Base-by-base conservation (phyloP, 2,113 vertebrate genomes). In the Rhombomys opimus region DNA sequence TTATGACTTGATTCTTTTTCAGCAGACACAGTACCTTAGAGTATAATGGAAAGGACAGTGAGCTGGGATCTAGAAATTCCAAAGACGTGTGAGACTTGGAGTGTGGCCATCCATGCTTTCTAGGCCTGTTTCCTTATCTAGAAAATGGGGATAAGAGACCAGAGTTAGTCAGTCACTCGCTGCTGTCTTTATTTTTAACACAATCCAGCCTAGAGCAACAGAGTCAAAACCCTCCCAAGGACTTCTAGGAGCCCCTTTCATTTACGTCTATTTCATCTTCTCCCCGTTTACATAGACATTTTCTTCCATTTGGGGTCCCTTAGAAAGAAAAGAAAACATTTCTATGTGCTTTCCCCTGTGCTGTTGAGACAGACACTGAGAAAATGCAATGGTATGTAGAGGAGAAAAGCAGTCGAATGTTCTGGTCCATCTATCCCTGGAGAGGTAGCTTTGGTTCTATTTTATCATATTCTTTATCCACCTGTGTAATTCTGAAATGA, bases 381-480 rank as follows among this genome's bases (percentile, higher is more conserved):
- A 25, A 67, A 91, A 94, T 77, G 23, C 8, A 68, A 67, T 78
- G 86, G 63, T 72, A 20, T 0, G 0, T 54, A 46, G 27, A 35
- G 11, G 72, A 20, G 23, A 38, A 57, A 86, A 35, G 41, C 32
- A 46, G 35, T 68, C 23, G n/a, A n/a, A n/a, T 27, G 1, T 67
- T 61, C 68, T 95, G 61, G 81, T 89, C 88, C 41, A 80, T 72
- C 25, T 80, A 0, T 14, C 72, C 20, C 5, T 61, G 78, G 7
- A 32, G 63, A 75, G n/a, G 20, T 46, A 84, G n/a, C 10, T 75
- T 87, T 77, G 27, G 32, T 65, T 96, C 22, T 65, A 35, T 78
- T 90, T 89, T 94, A 68, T 85, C 61, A 12, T 75, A 15, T 13
- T 46, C 52, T 95, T 95, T 92, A n/a, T 7, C 18, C 91, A 91